Evolutionary conservation across 2,113 vertebrate genomes (phyloP), one percentile per base, ranked within the genome.

Genomic region (Pterocles orientalis): DNA sequence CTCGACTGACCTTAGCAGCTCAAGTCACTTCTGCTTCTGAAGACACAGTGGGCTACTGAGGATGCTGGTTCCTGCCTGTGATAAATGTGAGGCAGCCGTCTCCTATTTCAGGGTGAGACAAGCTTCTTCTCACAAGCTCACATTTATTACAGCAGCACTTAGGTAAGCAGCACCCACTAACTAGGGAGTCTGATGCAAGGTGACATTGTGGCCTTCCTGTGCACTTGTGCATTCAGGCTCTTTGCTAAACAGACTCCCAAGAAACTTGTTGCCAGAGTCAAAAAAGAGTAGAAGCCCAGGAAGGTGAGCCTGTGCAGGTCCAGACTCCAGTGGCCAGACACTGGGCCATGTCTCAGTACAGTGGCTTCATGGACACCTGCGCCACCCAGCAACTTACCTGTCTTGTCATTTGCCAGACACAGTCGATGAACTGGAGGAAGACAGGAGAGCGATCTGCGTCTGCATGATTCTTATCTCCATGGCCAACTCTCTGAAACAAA

Each of bases 391-490:
- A 64, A 65, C 31, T 92, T 96, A 99, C 99, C 99, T 99, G 99
- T 96, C 98, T 98, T n/a, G 99, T 99, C 98, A 99, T 98, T 75
- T 99, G 99, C 99, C 99, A 99, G 76, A 99, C 99, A 43, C 98
- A 99, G 97, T 99, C 99, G 20, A 99, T 98, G 91, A 99, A 99
- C 97, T 99, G 99, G 93, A 99, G 98, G 66, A 99, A 99, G 92
- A 99, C 98, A 10, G 99, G 99, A 3, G 99, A 99, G 41, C 99
- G 98, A 97, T 99, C 99, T 0, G 99, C 99, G 1, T 99, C 99
- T 0, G 99, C 99, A 3, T 99, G 99, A 87, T 99, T 99, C 97
- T 98, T 99, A 95, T 99, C 99, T 24, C 99, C 99, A 0, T 99
- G 99, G 88, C 99, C 99, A 18, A 99, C 96, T 65, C 99, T 99